Percentiles rank a stretch among this genome's conserved stretches.
Conservation (phyloP, 1,140 invertebrate species). For the honey bee (Apis mellifera) region DNA sequence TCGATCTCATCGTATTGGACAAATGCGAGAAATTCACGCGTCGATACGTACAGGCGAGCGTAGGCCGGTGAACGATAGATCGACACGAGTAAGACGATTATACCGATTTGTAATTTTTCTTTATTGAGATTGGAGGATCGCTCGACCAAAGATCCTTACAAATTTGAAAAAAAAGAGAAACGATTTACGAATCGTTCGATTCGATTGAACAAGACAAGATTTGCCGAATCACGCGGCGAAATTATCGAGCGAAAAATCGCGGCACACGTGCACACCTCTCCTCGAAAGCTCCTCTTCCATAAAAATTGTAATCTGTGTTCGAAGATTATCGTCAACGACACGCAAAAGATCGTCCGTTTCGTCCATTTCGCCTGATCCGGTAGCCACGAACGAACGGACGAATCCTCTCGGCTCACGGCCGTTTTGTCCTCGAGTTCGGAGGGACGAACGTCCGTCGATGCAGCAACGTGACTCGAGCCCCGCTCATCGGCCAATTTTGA, state of each 20-base stretch:
- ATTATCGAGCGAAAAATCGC: too few relatives aligned
- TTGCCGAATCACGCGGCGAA: too few relatives aligned
- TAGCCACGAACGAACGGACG: not conserved
- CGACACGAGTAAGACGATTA: not conserved
- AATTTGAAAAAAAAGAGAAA: too few relatives aligned
- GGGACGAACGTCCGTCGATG: conserved; percentile 35
- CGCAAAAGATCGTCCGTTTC: not conserved
- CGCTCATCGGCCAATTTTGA: conserved; percentile 69
- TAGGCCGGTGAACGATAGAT: not conserved
- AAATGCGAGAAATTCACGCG: not conserved
- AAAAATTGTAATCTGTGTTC: too few relatives aligned
- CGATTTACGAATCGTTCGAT: too few relatives aligned
- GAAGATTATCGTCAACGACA: not conserved
- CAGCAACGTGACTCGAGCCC: conserved; percentile 8
- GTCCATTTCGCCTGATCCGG: not conserved
- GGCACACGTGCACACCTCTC: too few relatives aligned
- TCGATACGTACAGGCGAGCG: not conserved
- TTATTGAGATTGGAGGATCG: too few relatives aligned
- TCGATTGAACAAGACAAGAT: too few relatives aligned
- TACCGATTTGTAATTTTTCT: too few relatives aligned
- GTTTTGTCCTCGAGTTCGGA: not conserved
- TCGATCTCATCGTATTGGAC: conserved; percentile 13
- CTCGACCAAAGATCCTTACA: too few relatives aligned
- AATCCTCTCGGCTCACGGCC: not conserved
- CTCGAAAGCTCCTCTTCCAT: too few relatives aligned